phyloP scores from a whole-genome alignment of 2,888 invertebrate species.

The Chrysolina oricalcia region DNA sequence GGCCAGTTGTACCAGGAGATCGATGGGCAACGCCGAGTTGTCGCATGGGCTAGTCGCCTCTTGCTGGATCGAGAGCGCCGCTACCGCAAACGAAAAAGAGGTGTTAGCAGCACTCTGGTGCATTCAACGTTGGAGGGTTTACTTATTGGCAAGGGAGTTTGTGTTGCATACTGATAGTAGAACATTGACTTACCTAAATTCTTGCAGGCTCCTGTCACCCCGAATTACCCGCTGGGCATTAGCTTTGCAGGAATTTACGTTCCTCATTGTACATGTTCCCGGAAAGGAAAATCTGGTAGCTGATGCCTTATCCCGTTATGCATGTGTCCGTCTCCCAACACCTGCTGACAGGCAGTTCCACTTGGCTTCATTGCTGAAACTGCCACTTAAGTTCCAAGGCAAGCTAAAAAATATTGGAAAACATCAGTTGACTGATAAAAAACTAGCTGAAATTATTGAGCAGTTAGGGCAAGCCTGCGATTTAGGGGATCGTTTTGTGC shows the following conservation, averaged over 20 bases:
- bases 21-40: slow-evolving; percentile 1
- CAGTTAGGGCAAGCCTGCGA: neutral
- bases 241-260: slow-evolving; percentile 56
- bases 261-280: slow-evolving; percentile 43
- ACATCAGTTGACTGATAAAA: too few relatives aligned
- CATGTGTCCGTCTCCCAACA: too few relatives aligned
- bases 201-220: too few relatives aligned
- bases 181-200: too few relatives aligned
- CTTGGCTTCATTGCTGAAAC: neutral
- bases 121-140: too few relatives aligned
- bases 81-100: slow-evolving; percentile 51
- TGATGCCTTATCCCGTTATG: neutral
- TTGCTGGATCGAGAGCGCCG: slow-evolving; percentile 40
- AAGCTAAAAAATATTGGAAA: too few relatives aligned
- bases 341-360: neutral
- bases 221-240: slow-evolving; percentile 57
- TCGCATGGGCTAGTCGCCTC: slow-evolving; percentile 37
- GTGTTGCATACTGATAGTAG: neutral
- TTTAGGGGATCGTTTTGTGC: too few relatives aligned
- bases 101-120: slow-evolving; percentile 46
- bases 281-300: slow-evolving; percentile 21
- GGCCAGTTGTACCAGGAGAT: too few relatives aligned
- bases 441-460: neutral
- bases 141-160: neutral
- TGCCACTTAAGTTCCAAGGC: too few relatives aligned